Conservation (phyloP, 1,140 invertebrate species). For the Tribolium castaneum region DNA sequence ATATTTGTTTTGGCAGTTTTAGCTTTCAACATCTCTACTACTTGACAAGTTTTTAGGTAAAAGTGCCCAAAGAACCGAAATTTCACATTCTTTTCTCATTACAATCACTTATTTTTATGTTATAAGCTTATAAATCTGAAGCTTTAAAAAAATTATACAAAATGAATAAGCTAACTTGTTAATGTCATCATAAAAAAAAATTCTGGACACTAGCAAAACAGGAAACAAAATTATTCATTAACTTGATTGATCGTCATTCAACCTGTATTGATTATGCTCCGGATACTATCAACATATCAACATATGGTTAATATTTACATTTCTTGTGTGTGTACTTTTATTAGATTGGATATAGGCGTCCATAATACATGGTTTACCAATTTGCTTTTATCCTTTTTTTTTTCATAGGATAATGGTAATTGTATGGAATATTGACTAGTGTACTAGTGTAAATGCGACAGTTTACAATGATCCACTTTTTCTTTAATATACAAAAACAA, state of each 20-base stretch:
- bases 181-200: too few species aligned
- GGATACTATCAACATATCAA: slow-evolving; percentile 29
- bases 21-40: too few species aligned
- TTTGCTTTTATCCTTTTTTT: slow-evolving; percentile 11
- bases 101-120: too few species aligned
- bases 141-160: too few species aligned
- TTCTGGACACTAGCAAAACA: too few species aligned
- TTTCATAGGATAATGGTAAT: not conserved
- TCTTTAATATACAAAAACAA: not conserved
- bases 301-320: slow-evolving; percentile 33
- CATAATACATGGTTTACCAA: slow-evolving; percentile 18
- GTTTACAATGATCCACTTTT: not conserved
- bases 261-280: slow-evolving; percentile 26
- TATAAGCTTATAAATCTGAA: too few species aligned
- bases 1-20: too few species aligned
- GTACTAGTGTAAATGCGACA: not conserved
- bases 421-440: not conserved
- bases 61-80: too few species aligned
- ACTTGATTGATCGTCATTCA: slow-evolving; percentile 3
- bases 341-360: slow-evolving; percentile 19
- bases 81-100: too few species aligned
- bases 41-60: too few species aligned
- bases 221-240: not conserved
- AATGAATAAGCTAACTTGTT: too few species aligned
- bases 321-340: slow-evolving; percentile 31